Evolutionary conservation across 2,797 vertebrate genomes (phyloP).

Genomic region (Rhinophrynus dorsalis): DNA sequence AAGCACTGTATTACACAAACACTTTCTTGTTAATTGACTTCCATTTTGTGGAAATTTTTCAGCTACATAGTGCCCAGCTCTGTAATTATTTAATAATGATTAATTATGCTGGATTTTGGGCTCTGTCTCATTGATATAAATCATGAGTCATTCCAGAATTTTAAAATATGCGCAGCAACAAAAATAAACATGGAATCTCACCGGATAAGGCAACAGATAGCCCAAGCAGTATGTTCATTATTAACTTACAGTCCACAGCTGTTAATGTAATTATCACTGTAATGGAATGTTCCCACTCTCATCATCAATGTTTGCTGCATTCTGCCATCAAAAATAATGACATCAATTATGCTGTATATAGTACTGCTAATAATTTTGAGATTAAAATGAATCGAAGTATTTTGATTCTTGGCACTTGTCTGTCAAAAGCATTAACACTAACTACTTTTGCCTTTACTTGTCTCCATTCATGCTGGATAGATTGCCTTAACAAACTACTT

Average conservation of each 20-base stretch:
- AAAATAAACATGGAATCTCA: constrained; percentile 19
- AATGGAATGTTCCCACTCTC: constrained; percentile 20
- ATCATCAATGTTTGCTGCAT: not conserved
- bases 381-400: constrained; percentile 34
- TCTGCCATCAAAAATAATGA: constrained; percentile 16
- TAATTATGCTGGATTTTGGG: constrained; percentile 12
- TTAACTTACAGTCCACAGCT: constrained; percentile 23
- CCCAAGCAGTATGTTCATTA: constrained; percentile 15
- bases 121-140: constrained; percentile 8
- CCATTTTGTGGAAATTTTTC: not conserved
- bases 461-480: not conserved
- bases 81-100: constrained; percentile 40
- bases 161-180: not conserved
- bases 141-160: constrained; percentile 14
- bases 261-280: constrained; percentile 43
- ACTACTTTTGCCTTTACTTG: not conserved
- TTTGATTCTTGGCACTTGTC: constrained; percentile 3
- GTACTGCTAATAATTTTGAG: constrained; percentile 21
- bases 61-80: not conserved
- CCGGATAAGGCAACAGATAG: constrained; percentile 5
- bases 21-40: not conserved
- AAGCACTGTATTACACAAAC: not conserved
- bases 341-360: constrained; percentile 25
- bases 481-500: not conserved
- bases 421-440: not conserved